Evolutionary conservation across 2,797 vertebrate species (phyloP).

Genomic region (Cossypha niveicapilla): DNA sequence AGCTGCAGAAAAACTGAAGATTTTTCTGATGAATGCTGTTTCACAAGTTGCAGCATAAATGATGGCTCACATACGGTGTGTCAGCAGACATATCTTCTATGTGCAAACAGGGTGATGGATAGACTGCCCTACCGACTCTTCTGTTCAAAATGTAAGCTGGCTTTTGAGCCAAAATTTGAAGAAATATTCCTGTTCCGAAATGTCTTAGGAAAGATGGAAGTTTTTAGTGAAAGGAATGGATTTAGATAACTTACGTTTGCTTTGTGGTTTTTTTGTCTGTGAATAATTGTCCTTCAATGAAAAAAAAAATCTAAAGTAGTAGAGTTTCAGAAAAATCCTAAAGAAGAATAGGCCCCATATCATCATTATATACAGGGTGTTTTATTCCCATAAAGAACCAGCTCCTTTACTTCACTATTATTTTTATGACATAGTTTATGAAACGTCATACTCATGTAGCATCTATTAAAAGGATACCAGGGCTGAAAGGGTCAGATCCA

Average conservation of each 20-base stretch:
- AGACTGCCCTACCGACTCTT: not conserved
- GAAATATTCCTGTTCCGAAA: conserved; percentile 6
- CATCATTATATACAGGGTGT: not conserved
- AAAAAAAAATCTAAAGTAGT: not conserved
- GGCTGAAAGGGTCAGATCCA: not conserved
- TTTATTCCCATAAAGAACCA: not conserved
- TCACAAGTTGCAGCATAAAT: not conserved
- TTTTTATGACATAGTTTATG: not conserved
- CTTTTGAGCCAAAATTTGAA: conserved; percentile 32
- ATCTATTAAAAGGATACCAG: not conserved
- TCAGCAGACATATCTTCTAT: not conserved
- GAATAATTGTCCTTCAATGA: not conserved
- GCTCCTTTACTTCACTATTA: not conserved
- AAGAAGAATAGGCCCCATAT: not conserved
- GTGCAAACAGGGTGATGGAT: not conserved
- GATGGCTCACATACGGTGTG: not conserved
- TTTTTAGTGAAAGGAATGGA: not conserved
- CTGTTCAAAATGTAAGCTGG: not conserved
- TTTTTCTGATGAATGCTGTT: not conserved
- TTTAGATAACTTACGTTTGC: not conserved
- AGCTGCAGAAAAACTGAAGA: not conserved
- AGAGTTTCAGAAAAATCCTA: not conserved
- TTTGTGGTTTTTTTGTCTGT: not conserved
- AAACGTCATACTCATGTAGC: not conserved
- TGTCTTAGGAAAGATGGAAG: not conserved